Conservation (phyloP, 2,797 vertebrate species). For the Periophthalmus magnuspinnatus region DNA sequence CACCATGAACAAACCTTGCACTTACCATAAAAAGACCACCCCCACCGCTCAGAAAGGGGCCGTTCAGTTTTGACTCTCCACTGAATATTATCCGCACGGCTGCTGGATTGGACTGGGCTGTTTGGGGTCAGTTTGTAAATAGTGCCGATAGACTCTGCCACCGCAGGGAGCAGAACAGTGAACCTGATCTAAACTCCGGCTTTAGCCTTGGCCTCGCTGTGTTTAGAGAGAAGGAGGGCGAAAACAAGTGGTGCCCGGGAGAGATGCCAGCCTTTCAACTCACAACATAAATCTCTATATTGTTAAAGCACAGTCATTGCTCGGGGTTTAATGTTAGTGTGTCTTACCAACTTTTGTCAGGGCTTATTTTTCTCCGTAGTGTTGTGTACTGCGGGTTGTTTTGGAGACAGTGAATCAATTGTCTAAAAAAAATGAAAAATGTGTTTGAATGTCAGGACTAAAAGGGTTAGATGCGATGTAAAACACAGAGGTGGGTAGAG, state of each 20-base stretch:
- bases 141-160: constrained; percentile 40
- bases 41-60: constrained; percentile 22
- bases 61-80: constrained; percentile 33
- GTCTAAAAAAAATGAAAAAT: too few relatives aligned
- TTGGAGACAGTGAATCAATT: too few relatives aligned
- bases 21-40: constrained; percentile 3
- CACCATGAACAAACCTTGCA: not conserved
- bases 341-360: constrained; percentile 9
- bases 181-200: constrained; percentile 49
- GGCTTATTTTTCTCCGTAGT: too few relatives aligned
- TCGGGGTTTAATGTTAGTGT: constrained; percentile 4
- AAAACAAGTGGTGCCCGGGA: constrained; percentile 35
- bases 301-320: constrained; percentile 37
- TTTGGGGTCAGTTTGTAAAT: constrained; percentile 16
- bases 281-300: constrained; percentile 22
- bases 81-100: constrained; percentile 30
- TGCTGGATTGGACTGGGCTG: constrained; percentile 47
- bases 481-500: too few relatives aligned
- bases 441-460: too few relatives aligned
- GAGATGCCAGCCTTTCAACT: constrained; percentile 24
- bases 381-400: too few relatives aligned
- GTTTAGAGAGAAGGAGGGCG: constrained; percentile 27
- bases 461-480: too few relatives aligned
- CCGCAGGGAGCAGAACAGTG: constrained; percentile 42
- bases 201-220: constrained; percentile 18